Percentiles rank a stretch among this genome's conserved stretches.
phyloP scores from a whole-genome alignment of 2,113 vertebrate genomes.

The Fregetta grallaria region DNA sequence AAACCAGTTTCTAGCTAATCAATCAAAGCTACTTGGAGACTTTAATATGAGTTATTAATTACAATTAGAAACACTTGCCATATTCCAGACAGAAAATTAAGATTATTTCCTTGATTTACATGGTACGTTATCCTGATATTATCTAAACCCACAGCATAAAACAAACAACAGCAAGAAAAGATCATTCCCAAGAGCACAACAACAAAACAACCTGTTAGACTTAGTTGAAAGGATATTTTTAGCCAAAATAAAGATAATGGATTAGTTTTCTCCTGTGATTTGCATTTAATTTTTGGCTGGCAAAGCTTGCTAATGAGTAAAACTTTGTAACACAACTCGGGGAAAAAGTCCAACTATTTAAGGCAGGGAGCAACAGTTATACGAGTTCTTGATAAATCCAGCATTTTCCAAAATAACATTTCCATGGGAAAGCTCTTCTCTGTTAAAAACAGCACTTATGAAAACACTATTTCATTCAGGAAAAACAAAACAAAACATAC shows the following conservation, averaged over 20 bases:
- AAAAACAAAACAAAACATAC: not conserved
- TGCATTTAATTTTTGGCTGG: not conserved
- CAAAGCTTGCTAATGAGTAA: not conserved
- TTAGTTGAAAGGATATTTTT: not conserved
- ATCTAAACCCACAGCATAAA: not conserved
- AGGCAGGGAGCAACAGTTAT: not conserved
- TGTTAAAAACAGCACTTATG: not conserved
- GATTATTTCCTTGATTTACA: slow-evolving; percentile 37
- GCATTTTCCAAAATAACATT: not conserved
- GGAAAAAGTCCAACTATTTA: not conserved
- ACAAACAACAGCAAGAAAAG: not conserved
- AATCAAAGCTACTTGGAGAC: slow-evolving; percentile 13
- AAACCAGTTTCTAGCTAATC: slow-evolving; percentile 7
- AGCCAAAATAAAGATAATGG: not conserved
- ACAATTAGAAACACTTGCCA: slow-evolving; percentile 58
- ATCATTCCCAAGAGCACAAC: not conserved
- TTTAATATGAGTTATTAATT: slow-evolving; percentile 54
- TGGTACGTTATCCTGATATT: slow-evolving; percentile 22
- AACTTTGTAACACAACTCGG: not conserved
- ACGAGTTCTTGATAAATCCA: not conserved
- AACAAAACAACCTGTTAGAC: not conserved
- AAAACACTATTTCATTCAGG: not conserved
- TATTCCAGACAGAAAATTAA: slow-evolving; percentile 53
- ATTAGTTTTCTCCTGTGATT: not conserved
- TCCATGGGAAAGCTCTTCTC: not conserved